phyloP scores from a whole-genome alignment of 1,140 invertebrate species.

The Andrena cerasifolii region DNA sequence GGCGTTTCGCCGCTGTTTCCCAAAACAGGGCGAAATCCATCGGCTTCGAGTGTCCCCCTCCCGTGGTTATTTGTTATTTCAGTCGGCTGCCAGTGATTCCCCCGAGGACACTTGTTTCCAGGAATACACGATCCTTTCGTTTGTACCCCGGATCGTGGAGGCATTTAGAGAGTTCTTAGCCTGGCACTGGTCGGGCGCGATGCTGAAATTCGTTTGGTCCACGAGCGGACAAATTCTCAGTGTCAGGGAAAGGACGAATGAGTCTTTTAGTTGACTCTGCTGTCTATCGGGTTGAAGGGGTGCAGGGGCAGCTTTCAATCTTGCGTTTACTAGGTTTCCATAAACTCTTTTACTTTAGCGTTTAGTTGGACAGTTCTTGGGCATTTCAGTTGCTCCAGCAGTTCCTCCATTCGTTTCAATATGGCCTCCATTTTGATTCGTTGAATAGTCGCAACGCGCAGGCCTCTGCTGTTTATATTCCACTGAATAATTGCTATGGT shows the following conservation, averaged over 20 bases:
- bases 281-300: too few relatives aligned
- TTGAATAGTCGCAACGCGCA: too few relatives aligned
- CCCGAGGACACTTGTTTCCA: constrained; percentile 1
- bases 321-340: too few relatives aligned
- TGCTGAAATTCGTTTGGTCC: not conserved
- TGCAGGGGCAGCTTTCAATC: too few relatives aligned
- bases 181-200: not conserved
- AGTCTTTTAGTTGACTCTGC: too few relatives aligned
- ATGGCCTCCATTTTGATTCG: too few relatives aligned
- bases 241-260: not conserved
- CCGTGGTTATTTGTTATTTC: constrained; percentile 39
- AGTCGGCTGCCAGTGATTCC: not conserved
- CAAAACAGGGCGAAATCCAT: not conserved
- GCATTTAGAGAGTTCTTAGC: constrained; percentile 4
- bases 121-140: not conserved
- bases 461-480: too few relatives aligned
- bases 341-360: too few relatives aligned
- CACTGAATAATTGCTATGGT: too few relatives aligned
- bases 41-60: constrained; percentile 13
- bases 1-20: not conserved
- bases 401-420: too few relatives aligned
- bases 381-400: too few relatives aligned
- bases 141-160: not conserved
- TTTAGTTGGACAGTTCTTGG: too few relatives aligned
- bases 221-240: not conserved